Evolutionary conservation across 1,140 invertebrate genomes (phyloP).

Genomic region (Conus betulinus): DNA sequence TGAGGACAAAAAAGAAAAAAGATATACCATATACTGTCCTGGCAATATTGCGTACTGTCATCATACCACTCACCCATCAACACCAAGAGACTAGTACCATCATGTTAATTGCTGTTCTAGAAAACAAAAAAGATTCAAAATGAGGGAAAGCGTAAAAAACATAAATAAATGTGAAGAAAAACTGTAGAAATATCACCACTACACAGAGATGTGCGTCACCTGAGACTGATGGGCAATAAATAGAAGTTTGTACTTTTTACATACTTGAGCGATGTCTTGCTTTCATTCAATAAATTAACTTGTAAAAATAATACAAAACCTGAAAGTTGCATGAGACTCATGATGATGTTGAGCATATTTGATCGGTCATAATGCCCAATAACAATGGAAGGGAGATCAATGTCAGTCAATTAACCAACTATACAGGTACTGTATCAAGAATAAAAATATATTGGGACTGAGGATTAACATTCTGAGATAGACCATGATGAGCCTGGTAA

Average conservation of each 20-base stretch:
- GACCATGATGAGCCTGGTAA: not conserved
- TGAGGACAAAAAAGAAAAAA: too few species aligned
- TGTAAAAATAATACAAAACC: not conserved
- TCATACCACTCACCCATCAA: too few species aligned
- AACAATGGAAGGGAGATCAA: too few species aligned
- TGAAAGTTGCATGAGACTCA: not conserved
- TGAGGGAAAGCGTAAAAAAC: not conserved
- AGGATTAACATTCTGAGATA: not conserved
- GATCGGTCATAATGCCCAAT: too few species aligned
- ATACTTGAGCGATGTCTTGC: not conserved
- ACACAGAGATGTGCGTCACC: not conserved
- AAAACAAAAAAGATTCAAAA: too few species aligned
- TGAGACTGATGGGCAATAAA: conserved; percentile 5
- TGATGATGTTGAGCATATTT: not conserved
- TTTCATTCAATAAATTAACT: conserved; percentile 20
- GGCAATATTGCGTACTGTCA: too few species aligned
- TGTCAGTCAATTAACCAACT: not conserved
- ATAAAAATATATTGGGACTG: too few species aligned
- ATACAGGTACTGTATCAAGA: not conserved
- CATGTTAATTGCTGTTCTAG: too few species aligned
- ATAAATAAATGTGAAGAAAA: not conserved
- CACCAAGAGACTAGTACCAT: too few species aligned
- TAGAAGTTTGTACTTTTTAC: conserved; percentile 3
- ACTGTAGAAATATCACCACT: not conserved
- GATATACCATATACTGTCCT: too few species aligned